phyloP scores from a whole-genome alignment of 2,888 invertebrate genomes.

The Eristalis intricaria region DNA sequence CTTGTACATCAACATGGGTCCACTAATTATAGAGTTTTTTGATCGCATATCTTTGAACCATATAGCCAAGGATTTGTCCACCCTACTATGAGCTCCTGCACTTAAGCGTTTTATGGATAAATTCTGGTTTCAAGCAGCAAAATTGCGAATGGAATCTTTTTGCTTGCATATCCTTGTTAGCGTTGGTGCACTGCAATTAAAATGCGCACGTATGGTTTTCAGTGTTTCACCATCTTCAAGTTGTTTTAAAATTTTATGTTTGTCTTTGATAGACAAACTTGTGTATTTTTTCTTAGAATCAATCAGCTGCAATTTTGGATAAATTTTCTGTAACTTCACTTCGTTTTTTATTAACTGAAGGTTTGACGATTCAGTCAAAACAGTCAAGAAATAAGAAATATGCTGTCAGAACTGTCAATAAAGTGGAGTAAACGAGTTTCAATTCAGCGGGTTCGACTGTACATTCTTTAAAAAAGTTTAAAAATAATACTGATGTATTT shows the following conservation, averaged over 20 bases:
- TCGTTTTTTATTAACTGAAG: not conserved
- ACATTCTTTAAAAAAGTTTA: no score
- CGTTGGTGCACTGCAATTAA: no score
- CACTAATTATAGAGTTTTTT: constrained; percentile 31
- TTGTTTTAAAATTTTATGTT: not conserved
- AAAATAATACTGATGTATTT: no score
- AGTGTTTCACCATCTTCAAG: not conserved
- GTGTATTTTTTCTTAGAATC: not conserved
- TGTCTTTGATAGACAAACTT: constrained; percentile 10
- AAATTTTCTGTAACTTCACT: not conserved
- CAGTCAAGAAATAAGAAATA: no score
- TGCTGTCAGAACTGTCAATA: no score
- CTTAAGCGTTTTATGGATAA: not conserved
- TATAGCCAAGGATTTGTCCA: no score
- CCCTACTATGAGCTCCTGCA: not conserved
- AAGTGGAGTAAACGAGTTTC: no score
- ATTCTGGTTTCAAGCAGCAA: not conserved
- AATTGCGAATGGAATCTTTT: constrained; percentile 4
- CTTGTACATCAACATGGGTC: constrained; percentile 42
- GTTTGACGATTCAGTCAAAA: no score
- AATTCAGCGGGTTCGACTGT: no score
- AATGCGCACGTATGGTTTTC: constrained; percentile 3
- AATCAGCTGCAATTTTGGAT: not conserved
- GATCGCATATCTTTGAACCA: not conserved
- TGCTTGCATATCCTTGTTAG: constrained; percentile 10